A percentile compares a stretch with the other conserved stretches of the same genome.
These are phyloP conservation scores for Struthio camelus DNA, from an alignment of 2,113 vertebrate genomes.

Conservation along the genomic window DNA sequence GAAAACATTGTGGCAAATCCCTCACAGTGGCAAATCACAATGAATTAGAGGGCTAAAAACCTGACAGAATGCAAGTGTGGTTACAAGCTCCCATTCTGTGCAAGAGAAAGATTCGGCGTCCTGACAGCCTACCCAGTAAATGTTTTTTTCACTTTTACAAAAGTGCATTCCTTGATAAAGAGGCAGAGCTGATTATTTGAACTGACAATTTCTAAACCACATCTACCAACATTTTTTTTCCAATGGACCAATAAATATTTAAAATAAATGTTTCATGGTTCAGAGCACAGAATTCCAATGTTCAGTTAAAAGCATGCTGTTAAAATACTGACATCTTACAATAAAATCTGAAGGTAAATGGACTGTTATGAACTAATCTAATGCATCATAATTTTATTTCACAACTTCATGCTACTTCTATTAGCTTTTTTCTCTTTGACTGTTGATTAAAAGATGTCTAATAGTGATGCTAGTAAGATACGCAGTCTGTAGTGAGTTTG, in stretches of 20 bases:
- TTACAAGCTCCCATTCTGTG: background rate
- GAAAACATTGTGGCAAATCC: background rate
- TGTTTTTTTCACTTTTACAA: background rate
- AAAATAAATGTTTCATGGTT: conserved; percentile 58
- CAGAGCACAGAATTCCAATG: conserved; percentile 36
- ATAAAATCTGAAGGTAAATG: conserved; percentile 56
- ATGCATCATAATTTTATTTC: conserved; percentile 32
- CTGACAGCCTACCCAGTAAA: background rate
- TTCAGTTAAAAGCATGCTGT: conserved; percentile 43
- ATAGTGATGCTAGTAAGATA: background rate
- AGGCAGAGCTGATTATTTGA: conserved; percentile 26
- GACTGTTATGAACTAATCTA: conserved; percentile 52
- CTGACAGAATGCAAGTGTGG: background rate
- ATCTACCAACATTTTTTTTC: conserved; percentile 12
- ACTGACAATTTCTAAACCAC: conserved; percentile 54
- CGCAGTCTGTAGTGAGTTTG: background rate
- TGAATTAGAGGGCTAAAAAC: background rate
- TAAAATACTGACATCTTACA: conserved; percentile 36
- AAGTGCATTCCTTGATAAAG: conserved; percentile 10
- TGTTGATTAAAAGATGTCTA: conserved; percentile 7
- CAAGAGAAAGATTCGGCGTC: background rate
- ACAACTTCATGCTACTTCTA: conserved; percentile 20
- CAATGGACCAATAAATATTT: conserved; percentile 59
- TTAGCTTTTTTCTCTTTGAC: background rate
- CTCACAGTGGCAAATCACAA: background rate